These are phyloP conservation scores for Battus philenor DNA, from an alignment of 1,140 invertebrate genomes.

Conservation along the genomic window DNA sequence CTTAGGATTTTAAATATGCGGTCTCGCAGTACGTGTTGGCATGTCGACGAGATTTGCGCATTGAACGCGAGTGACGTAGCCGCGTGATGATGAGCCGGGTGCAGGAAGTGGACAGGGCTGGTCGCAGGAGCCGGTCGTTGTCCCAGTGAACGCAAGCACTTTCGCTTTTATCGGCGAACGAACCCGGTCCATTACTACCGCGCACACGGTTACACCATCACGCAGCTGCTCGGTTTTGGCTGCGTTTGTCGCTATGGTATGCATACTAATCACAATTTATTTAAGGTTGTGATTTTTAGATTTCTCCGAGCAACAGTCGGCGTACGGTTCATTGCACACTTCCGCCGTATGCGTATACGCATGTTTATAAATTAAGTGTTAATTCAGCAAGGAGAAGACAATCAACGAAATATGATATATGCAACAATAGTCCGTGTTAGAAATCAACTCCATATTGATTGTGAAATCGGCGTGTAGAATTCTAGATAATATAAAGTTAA, in stretches of 20 bases:
- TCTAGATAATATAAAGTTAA: too few relatives aligned
- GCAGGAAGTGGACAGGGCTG: slow-evolving; percentile 48
- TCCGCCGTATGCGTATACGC: neutral
- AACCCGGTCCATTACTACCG: slow-evolving; percentile 70
- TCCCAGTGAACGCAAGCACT: slow-evolving; percentile 70
- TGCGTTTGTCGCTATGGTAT: slow-evolving; percentile 54
- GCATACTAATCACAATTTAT: slow-evolving; percentile 60
- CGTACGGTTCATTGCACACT: slow-evolving; percentile 25
- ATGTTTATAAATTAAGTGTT: too few relatives aligned
- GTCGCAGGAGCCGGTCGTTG: slow-evolving; percentile 68
- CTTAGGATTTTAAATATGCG: neutral
- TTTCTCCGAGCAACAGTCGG: slow-evolving; percentile 45
- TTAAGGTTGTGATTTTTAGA: slow-evolving; percentile 59
- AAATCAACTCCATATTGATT: too few relatives aligned
- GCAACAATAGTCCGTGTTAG: too few relatives aligned
- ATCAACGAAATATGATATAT: too few relatives aligned
- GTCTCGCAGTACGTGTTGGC: neutral
- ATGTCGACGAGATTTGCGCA: too few relatives aligned
- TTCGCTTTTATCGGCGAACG: slow-evolving; percentile 73
- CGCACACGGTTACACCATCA: slow-evolving; percentile 69
- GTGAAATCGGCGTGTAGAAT: too few relatives aligned
- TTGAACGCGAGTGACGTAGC: slow-evolving; percentile 19
- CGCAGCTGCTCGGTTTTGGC: slow-evolving; percentile 53
- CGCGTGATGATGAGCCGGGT: slow-evolving; percentile 40
- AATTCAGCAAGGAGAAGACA: too few relatives aligned